Base-by-base conservation (phyloP, 2,113 vertebrate species). In the Chamaetylas fuelleborni region DNA sequence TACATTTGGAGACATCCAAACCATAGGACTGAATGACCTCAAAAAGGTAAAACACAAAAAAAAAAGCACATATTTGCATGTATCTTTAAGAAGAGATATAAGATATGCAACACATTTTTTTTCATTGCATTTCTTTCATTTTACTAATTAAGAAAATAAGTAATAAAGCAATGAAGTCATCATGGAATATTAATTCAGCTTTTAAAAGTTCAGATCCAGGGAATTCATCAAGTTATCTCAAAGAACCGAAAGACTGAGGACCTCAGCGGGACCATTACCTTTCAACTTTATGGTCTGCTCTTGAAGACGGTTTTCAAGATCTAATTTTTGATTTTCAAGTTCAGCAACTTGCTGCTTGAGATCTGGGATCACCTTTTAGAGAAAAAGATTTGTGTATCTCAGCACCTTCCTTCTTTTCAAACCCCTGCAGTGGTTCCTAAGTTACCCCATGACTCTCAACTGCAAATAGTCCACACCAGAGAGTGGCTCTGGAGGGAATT, bases 321-420 rank as follows among this genome's bases (percentile, higher is more conserved):
- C 99, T 82, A 97, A 94, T 83, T 98, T 99, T 94, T 99, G 98
- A 81, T 98, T 98, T 88, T 99, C 98, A 72, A 99, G 97, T 85
- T 99, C 99, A 92, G 98, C 98, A 93, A 99, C 97, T 90, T 99
- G 98, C 86, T 98, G 98, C 88, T 98, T 99, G 72, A 99, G 98
- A 89, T 99, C 98, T 11, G 99, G 98, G 84, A 99, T 99, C 56
- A 98, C 97, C 99, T 99, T 97, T 62, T 65, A 91, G 34, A 80
- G 91, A 72, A 94, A 86, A 51, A 48, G 13, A 86, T 86, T 42
- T 76, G 43, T 24, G 6, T 45, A 70, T 24, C 17, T 82, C 88
- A 70, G 38, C 18, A 45, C 36, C n/a, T 61, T 61, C 26, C 19
- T 56, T 86, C 19, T 76, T 65, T 77, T 26, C 57, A 76, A 57